phyloP scores from a whole-genome alignment of 1,140 invertebrate species.

The Dinothrombium tinctorium region DNA sequence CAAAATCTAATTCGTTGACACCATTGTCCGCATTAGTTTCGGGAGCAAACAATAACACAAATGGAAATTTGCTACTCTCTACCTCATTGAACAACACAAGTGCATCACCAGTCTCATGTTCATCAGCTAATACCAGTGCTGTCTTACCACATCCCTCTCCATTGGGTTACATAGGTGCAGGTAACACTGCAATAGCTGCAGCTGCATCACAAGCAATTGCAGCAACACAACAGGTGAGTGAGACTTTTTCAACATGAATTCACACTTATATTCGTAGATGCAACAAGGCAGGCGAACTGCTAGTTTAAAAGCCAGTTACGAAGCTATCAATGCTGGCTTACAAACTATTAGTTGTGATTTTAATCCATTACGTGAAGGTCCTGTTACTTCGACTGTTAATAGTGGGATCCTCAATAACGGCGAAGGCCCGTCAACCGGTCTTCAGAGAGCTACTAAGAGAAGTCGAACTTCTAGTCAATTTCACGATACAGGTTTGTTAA shows the following conservation, averaged over 20 bases:
- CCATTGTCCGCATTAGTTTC: neutral
- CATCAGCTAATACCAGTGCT: neutral
- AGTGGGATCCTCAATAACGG: neutral
- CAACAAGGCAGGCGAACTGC: conserved; percentile 76
- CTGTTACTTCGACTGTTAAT: neutral
- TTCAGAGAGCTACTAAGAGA: neutral
- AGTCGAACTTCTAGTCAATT: conserved; percentile 4
- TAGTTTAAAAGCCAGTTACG: conserved; percentile 78
- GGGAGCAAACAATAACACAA: neutral
- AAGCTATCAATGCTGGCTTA: conserved; percentile 36
- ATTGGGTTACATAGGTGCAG: neutral
- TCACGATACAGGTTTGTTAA: conserved; percentile 3
- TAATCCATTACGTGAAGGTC: conserved; percentile 2
- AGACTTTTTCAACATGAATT: neutral
- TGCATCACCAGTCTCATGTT: neutral
- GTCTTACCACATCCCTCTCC: neutral
- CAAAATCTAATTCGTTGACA: neutral
- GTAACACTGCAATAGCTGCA: conserved; percentile 47
- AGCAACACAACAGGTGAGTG: conserved; percentile 75
- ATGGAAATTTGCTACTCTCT: neutral
- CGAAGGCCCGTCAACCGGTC: neutral
- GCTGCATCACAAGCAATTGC: conserved; percentile 87
- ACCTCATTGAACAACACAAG: neutral
- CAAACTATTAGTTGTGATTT: neutral
- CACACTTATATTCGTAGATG: conserved; percentile 32